phyloP scores from a whole-genome alignment of 2,797 vertebrate species.

The Neoniphon sammara region DNA sequence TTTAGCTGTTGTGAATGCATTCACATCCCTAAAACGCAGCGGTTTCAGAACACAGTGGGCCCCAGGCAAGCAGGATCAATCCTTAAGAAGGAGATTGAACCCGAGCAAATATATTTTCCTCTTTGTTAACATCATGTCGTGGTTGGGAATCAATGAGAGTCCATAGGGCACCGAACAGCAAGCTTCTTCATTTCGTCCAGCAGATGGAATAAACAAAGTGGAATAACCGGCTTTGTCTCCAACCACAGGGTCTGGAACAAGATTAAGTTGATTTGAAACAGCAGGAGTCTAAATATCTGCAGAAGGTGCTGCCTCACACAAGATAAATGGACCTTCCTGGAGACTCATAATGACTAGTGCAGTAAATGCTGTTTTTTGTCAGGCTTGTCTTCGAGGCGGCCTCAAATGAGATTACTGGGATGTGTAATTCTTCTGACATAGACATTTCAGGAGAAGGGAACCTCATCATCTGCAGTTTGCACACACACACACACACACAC shows the following conservation, averaged over 20 bases:
- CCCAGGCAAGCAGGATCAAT: constrained; percentile 40
- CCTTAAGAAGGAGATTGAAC: constrained; percentile 49
- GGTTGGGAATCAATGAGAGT: constrained; percentile 47
- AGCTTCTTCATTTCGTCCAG: constrained; percentile 42
- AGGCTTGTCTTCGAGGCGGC: constrained; percentile 69
- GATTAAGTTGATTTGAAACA: constrained; percentile 74
- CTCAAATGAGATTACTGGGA: constrained; percentile 76
- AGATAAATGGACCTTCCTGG: constrained; percentile 71
- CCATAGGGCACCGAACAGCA: constrained; percentile 25
- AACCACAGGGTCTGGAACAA: constrained; percentile 59
- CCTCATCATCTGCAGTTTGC: constrained; percentile 80
- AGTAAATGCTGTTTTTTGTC: constrained; percentile 78
- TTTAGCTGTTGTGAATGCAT: constrained; percentile 36
- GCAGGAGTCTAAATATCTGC: constrained; percentile 64
- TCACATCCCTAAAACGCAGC: constrained; percentile 34
- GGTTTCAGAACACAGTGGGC: constrained; percentile 47
- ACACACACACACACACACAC: too few species aligned
- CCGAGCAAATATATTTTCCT: constrained; percentile 54
- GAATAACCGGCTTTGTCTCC: constrained; percentile 59
- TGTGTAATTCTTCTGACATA: constrained; percentile 73
- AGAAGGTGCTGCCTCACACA: constrained; percentile 58
- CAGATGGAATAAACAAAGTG: constrained; percentile 52
- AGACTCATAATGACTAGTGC: constrained; percentile 69
- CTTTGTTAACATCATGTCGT: constrained; percentile 41
- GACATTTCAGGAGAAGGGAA: constrained; percentile 68